Evolutionary conservation across 2,113 vertebrate species (phyloP), one percentile per base, ranked within the genome.

Genomic region (Catharus fuscescens): DNA sequence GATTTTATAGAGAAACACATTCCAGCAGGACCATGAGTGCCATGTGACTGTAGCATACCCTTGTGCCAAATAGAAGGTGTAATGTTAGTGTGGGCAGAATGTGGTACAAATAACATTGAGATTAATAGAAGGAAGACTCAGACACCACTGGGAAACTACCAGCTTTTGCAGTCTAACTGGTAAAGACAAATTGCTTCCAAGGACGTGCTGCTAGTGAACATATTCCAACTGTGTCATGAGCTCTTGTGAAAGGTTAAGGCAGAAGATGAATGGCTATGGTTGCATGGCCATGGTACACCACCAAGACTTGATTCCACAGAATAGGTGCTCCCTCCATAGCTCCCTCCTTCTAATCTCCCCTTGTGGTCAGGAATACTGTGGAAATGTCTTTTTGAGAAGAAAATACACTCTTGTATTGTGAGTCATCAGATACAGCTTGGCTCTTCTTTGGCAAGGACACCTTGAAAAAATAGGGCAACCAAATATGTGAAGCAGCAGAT

Each of bases 291-390:
- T 34, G 13, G 5, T n/a, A 47, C 2, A 16, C 9, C 16, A 32
- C 4, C 0, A 2, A 86, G 12, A 54, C 14, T 6, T 36, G 9
- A 61, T 6, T 76, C 53, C 34, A 25, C 1, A 18, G 5, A 44
- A 11, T 6, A n/a, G 12, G 24, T 3, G 8, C 24, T 44, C 9
- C 17, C 8, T 76, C 52, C 11, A 6, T 10, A 77, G 12, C 9
- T 83, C 34, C 8, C 3, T 67, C 10, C 29, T 78, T 25, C 59
- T 52, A 25, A 59, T 65, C 11, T 52, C 15, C 5, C 10, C 2
- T 32, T 56, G 24, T 81, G 18, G 32, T 60, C 25, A 80, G 12
- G 10, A 11, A 77, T 84, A 20, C 34, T 31, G 17, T 24, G 29
- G 42, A 65, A 65, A 73, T n/a, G 7, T 20, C 20, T 40, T 78